Evolutionary conservation across 2,797 vertebrate species (phyloP).

Genomic region (Erpetoichthys calabaricus): DNA sequence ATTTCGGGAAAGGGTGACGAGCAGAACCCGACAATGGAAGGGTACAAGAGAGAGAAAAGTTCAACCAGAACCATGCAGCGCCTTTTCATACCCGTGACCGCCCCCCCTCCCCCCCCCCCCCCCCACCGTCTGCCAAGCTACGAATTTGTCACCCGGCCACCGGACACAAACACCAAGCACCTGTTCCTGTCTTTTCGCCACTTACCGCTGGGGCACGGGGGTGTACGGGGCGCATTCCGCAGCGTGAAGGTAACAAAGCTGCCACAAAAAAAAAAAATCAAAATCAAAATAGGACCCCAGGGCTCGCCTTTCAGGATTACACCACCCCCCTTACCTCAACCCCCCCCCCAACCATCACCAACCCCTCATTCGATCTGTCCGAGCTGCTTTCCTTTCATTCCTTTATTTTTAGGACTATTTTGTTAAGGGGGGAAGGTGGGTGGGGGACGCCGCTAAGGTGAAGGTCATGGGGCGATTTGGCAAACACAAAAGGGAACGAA

Average conservation of each 20-base stretch:
- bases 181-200: conserved; percentile 1
- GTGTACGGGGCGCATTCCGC: conserved; percentile 8
- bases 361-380: conserved; percentile 13
- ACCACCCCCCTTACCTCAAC: conserved; percentile 11
- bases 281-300: neutral
- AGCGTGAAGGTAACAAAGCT: conserved; percentile 4
- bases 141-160: conserved; percentile 24
- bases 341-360: conserved; percentile 21
- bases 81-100: neutral
- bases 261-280: neutral
- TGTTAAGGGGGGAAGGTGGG: neutral
- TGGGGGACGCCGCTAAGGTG: conserved; percentile 17
- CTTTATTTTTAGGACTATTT: neutral
- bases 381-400: conserved; percentile 12
- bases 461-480: conserved; percentile 30
- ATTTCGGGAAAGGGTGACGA: conserved; percentile 1
- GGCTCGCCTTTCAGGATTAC: neutral
- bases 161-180: neutral
- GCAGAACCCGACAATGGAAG: conserved; percentile 12
- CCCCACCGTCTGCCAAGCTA: neutral
- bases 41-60: conserved; percentile 15
- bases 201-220: conserved; percentile 13
- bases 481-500: conserved; percentile 10
- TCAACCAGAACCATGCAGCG: conserved; percentile 15
- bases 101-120: too few relatives aligned